Percentiles rank a stretch among this genome's conserved stretches.
phyloP scores from a whole-genome alignment of 2,797 vertebrate species.

The Eurystomus glaucurus region DNA sequence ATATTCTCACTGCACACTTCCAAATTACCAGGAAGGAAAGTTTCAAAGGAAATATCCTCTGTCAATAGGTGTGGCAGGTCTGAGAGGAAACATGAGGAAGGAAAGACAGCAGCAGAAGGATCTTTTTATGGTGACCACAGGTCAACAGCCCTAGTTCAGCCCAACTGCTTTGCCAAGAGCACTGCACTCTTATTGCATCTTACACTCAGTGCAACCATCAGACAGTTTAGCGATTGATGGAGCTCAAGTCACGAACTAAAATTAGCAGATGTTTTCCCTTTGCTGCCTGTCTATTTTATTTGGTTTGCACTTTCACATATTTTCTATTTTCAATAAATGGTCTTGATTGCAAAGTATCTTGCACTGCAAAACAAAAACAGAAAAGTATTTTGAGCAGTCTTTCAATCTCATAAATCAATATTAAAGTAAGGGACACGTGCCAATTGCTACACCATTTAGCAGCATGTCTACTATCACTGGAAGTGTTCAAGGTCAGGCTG shows the following conservation, averaged over 20 bases:
- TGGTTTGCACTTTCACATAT: neutral
- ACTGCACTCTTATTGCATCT: neutral
- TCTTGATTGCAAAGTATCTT: neutral
- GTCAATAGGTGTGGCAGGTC: neutral
- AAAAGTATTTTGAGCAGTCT: neutral
- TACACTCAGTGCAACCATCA: neutral
- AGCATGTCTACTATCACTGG: neutral
- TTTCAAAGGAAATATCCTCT: neutral
- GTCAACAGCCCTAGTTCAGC: neutral
- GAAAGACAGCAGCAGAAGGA: neutral
- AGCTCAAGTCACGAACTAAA: neutral
- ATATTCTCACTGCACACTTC: neutral
- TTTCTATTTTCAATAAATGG: neutral
- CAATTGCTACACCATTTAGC: neutral
- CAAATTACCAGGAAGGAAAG: neutral
- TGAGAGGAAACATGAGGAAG: neutral
- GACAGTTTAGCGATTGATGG: neutral
- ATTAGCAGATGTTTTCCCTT: neutral
- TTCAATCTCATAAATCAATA: neutral
- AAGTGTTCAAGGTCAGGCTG: neutral
- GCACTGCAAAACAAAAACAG: neutral
- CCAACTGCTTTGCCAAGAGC: neutral
- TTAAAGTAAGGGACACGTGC: neutral
- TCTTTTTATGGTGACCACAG: neutral
- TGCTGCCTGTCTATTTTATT: neutral